Conservation (phyloP, 2,797 vertebrate genomes). For the Micrastur ruficollis region DNA sequence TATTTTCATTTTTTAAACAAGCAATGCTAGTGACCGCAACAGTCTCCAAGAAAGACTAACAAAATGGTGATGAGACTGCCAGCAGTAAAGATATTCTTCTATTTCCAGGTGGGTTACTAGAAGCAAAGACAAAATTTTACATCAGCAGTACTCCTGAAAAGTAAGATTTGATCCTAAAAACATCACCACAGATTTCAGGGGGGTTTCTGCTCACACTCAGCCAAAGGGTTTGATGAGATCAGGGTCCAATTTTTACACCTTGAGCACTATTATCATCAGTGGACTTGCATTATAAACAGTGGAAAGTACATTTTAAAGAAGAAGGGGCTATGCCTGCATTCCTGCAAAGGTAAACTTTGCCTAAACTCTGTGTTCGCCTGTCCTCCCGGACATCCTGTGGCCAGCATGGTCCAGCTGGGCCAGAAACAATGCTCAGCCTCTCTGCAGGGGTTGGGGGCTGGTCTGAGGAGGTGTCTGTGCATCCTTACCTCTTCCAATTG, state of each 20-base stretch:
- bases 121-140: not conserved
- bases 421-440: not conserved
- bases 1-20: not conserved
- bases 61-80: not conserved
- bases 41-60: not conserved
- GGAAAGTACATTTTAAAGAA: not conserved
- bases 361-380: rapidly evolving
- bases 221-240: not conserved
- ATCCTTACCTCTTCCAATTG: not conserved
- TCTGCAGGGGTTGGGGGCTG: not conserved
- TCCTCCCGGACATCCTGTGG: not conserved
- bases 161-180: not conserved
- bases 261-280: not conserved
- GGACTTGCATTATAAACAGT: not conserved
- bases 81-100: not conserved
- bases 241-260: not conserved
- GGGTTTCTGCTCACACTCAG: not conserved
- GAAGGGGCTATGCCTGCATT: not conserved
- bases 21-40: not conserved
- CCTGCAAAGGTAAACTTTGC: not conserved
- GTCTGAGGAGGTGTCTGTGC: not conserved
- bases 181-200: not conserved
- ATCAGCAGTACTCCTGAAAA: not conserved
- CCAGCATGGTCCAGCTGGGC: rapidly evolving
- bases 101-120: not conserved